These are phyloP conservation scores for Catostomus latipinnis DNA, from an alignment of 2,797 vertebrate species.

Conservation along the genomic window DNA sequence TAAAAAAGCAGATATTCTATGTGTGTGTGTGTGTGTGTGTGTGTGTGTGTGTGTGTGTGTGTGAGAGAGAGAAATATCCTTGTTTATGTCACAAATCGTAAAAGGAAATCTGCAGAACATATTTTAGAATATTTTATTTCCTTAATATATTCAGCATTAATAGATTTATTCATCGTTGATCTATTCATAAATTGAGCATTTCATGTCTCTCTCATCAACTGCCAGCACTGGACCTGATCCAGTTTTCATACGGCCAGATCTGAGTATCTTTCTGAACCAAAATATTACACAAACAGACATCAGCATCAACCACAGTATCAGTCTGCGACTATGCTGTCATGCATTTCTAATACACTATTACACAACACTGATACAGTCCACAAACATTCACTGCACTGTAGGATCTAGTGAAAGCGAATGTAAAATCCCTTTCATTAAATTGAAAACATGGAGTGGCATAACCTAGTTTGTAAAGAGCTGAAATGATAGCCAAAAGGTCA, in stretches of 20 bases:
- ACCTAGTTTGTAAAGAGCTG: no score
- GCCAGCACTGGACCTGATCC: neutral
- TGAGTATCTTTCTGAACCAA: neutral
- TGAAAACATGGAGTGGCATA: neutral
- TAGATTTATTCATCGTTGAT: conserved; percentile 6
- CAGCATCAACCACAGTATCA: neutral
- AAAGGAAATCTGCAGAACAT: neutral
- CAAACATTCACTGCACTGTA: no score
- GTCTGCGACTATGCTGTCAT: neutral
- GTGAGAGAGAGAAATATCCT: no score
- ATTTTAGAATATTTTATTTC: neutral
- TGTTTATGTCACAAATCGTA: neutral
- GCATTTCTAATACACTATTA: conserved; percentile 10
- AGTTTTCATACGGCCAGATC: neutral
- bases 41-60: no score
- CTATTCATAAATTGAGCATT: conserved; percentile 14
- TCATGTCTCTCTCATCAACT: conserved; percentile 10
- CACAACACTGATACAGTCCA: neutral
- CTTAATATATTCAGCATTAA: neutral
- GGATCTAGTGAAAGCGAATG: neutral
- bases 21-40: no score
- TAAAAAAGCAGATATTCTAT: no score
- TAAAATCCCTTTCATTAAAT: neutral
- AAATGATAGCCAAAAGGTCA: no score
- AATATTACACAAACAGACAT: neutral